phyloP scores from a whole-genome alignment of 2,888 invertebrate species.

The Ashinkailepas kermadecensis region DNA sequence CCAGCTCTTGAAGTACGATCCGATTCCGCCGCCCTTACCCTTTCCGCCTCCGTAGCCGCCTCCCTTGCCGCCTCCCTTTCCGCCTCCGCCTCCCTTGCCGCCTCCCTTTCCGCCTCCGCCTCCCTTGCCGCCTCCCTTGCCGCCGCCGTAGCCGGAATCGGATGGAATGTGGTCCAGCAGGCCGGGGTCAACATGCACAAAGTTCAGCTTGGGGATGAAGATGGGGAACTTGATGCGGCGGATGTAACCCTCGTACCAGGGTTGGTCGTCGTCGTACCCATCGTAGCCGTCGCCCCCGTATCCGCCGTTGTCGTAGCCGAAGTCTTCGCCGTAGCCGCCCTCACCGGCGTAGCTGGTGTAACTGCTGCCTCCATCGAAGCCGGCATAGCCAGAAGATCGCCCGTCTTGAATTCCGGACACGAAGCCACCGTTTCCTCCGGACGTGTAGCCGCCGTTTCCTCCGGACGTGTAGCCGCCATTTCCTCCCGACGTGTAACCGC shows the following conservation, averaged over 20 bases:
- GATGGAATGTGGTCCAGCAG: constrained; percentile 40
- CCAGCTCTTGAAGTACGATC: too few species aligned
- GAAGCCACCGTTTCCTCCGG: too few species aligned
- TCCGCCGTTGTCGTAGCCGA: constrained; percentile 40
- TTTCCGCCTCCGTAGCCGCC: too few species aligned
- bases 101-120: constrained; percentile 41
- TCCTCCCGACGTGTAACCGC: too few species aligned
- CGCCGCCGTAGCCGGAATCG: constrained; percentile 42
- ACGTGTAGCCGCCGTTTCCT: too few species aligned
- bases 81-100: constrained; percentile 37
- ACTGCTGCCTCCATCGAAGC: constrained; percentile 40
- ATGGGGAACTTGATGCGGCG: constrained; percentile 39
- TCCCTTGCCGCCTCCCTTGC: constrained; percentile 43
- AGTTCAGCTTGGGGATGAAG: constrained; percentile 40
- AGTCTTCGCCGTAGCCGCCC: constrained; percentile 40
- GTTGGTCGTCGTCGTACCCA: constrained; percentile 40
- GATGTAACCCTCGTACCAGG: constrained; percentile 40
- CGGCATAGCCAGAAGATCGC: constrained; percentile 35
- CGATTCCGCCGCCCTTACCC: too few species aligned
- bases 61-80: constrained; percentile 35
- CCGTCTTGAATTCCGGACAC: too few species aligned
- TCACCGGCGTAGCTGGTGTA: constrained; percentile 41
- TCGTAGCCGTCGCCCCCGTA: constrained; percentile 40
- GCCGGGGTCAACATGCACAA: constrained; percentile 41
- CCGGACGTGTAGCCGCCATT: too few species aligned